Evolutionary conservation across 1,140 invertebrate species (phyloP).

Genomic region (Paramacrobiotus metropolitanus): DNA sequence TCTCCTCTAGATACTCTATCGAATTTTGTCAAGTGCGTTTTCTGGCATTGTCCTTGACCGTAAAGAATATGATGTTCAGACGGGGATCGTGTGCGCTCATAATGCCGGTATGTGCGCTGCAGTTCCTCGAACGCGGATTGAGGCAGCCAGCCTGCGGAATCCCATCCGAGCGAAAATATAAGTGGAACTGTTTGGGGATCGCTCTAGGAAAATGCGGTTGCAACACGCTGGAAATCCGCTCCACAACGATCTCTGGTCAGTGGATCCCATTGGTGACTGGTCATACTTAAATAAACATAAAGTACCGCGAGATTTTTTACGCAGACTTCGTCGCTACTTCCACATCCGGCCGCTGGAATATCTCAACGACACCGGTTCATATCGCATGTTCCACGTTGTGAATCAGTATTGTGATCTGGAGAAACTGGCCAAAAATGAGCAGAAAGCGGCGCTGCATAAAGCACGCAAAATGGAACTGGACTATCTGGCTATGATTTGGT

Average conservation of each 20-base stretch:
- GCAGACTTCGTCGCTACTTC: neutral
- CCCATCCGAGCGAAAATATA: too few species aligned
- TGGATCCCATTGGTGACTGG: neutral
- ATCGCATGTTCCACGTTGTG: neutral
- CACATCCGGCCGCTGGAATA: neutral
- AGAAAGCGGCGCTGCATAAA: neutral
- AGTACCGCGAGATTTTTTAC: neutral
- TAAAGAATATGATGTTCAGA: too few species aligned
- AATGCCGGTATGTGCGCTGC: too few species aligned
- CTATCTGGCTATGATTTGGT: conserved; percentile 1
- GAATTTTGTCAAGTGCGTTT: too few species aligned
- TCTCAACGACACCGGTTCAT: neutral
- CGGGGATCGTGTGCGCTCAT: too few species aligned
- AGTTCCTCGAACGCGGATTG: too few species aligned
- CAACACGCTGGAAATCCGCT: neutral
- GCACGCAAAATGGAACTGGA: conserved; percentile 3
- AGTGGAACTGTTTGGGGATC: too few species aligned
- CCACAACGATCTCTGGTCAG: neutral
- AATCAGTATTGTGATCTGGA: neutral
- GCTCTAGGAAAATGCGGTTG: too few species aligned
- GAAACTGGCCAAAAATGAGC: neutral
- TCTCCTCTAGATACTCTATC: too few species aligned
- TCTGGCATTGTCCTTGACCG: too few species aligned
- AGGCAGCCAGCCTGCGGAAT: too few species aligned
- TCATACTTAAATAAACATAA: neutral